A percentile compares a stretch with the other conserved stretches of the same genome.
These are phyloP conservation scores for Antennarius maculatus DNA, from an alignment of 2,797 vertebrate genomes.

Conservation along the genomic window DNA sequence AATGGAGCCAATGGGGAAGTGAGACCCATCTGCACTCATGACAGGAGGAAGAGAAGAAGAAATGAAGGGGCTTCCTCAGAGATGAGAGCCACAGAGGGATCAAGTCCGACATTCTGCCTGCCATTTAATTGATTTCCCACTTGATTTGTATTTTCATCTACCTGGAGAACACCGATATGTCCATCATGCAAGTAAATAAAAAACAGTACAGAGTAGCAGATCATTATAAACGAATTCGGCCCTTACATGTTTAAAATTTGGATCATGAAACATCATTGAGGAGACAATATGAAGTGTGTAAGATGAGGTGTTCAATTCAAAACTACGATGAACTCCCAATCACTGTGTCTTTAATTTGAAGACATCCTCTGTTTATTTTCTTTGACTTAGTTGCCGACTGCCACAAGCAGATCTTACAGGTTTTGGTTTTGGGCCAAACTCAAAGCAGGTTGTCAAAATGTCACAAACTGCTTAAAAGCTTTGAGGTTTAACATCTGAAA, in stretches of 20 bases:
- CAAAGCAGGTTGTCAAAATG: no score
- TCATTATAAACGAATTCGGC: neutral
- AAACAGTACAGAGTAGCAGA: conserved; percentile 22
- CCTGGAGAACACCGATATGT: conserved; percentile 36
- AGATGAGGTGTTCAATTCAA: no score
- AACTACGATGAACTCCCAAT: no score
- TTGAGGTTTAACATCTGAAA: no score
- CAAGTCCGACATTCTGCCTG: conserved; percentile 48
- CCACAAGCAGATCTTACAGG: no score
- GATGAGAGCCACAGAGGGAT: conserved; percentile 39
- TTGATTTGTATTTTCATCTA: conserved; percentile 21
- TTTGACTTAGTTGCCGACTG: no score
- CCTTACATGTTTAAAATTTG: conserved; percentile 6
- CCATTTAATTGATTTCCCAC: conserved; percentile 50
- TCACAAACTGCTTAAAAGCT: no score
- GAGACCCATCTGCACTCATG: conserved; percentile 50
- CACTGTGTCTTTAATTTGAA: no score
- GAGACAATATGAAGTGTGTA: no score
- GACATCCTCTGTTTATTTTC: no score
- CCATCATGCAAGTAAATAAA: conserved; percentile 14
- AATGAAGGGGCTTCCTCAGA: conserved; percentile 17
- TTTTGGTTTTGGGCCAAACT: no score
- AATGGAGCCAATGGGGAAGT: conserved; percentile 48
- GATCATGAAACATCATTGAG: no score
- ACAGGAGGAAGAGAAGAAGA: conserved; percentile 25